Evolutionary conservation across 2,797 vertebrate species (phyloP).

Genomic region (Liasis olivaceus): DNA sequence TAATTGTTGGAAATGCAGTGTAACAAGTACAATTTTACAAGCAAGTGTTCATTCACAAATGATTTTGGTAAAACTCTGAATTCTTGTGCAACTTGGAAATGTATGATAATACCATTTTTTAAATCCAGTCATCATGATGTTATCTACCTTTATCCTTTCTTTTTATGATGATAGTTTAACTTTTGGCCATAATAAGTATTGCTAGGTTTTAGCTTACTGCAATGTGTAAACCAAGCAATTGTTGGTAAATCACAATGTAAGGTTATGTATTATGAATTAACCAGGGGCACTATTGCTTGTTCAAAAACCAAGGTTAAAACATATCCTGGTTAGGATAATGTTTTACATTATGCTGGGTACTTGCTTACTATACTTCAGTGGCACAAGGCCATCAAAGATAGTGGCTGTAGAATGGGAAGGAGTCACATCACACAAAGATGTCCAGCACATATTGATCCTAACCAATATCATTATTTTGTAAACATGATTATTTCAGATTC

Average conservation of each 20-base stretch:
- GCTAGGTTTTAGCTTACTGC: not conserved
- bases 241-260: not conserved
- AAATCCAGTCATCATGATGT: not conserved
- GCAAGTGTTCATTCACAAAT: not conserved
- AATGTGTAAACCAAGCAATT: not conserved
- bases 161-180: not conserved
- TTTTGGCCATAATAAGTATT: not conserved
- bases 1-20: not conserved
- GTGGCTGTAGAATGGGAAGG: not conserved
- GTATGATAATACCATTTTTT: not conserved
- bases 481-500: not conserved
- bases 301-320: not conserved
- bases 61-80: not conserved
- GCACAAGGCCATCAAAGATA: not conserved
- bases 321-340: not conserved
- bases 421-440: not conserved
- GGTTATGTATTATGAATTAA: not conserved
- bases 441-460: not conserved
- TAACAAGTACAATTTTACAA: not conserved
- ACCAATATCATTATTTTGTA: not conserved
- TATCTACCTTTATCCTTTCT: not conserved
- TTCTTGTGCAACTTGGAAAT: not conserved
- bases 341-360: not conserved
- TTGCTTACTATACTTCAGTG: not conserved
- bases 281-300: not conserved